Percentiles rank a stretch among this genome's conserved stretches.
Conservation (phyloP, 1,140 invertebrate genomes). For the Eupristina koningsbergeri region DNA sequence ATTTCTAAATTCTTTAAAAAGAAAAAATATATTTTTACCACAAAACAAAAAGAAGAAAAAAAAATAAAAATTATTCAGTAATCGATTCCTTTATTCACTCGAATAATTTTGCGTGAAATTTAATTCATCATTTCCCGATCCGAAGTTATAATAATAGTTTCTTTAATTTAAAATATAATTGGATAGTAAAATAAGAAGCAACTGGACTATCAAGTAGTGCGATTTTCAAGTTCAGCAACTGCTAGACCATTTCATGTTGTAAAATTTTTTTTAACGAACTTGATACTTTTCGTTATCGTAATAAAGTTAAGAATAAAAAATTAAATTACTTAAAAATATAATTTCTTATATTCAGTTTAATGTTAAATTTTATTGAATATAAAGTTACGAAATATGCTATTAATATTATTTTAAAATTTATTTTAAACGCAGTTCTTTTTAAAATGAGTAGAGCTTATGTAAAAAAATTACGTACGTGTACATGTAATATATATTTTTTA, state of each 20-base stretch:
- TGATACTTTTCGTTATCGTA: no score
- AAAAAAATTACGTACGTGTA: no score
- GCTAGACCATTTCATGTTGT: not conserved
- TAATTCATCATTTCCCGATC: not conserved
- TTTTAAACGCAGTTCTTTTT: no score
- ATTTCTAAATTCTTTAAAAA: not conserved
- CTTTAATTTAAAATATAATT: constrained; percentile 9
- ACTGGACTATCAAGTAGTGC: not conserved
- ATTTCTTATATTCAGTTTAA: no score
- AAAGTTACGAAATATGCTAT: no score
- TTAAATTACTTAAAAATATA: no score
- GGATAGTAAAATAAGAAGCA: not conserved
- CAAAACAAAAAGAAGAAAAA: no score
- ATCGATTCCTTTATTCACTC: not conserved
- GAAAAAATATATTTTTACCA: not conserved
- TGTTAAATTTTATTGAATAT: no score
- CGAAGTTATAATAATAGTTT: not conserved
- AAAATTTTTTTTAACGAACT: not conserved
- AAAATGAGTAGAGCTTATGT: no score
- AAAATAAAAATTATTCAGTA: not conserved
- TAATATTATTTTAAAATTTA: no score
- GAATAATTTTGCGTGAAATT: not conserved
- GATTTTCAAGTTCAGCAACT: not conserved
- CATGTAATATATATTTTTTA: no score
- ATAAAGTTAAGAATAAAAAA: no score